Base-by-base conservation (phyloP, 2,888 invertebrate species). In the Habrosyne pyritoides region DNA sequence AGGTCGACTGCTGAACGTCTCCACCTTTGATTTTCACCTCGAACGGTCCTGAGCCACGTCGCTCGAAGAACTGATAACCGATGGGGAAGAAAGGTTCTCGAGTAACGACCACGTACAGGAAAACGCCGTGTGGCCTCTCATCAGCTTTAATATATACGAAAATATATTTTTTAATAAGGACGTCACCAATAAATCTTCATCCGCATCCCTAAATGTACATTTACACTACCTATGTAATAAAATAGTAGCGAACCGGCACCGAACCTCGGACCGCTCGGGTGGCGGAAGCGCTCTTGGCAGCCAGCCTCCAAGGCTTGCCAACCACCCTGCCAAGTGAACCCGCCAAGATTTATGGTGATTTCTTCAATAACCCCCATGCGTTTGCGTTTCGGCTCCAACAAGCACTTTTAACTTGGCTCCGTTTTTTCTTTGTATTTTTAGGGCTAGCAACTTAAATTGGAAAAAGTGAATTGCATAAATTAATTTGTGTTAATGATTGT, bases 261-360 rank as follows among this genome's bases (percentile, higher is more conserved):
- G 49, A 54, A 49, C 36, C 49, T 49, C 48, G 49, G 50, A 28
- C 50, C 50, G 42, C 8, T 14, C 42, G 42, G 42, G 42, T 18
- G 50, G 47, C 54, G 56, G 72, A 70, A 70, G 58, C 54, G 47
- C 10, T 52, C 64, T 66, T 73, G 71, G 71, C 71, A 73, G 24
- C 2, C 53, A 49, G 63, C 64, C 66, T 49, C 53, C 57, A 47
- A 33, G 22, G 10, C 51, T 49, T 73, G 73, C 73, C 71, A 73
- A 71, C 30, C 60, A 54, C 59, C 56, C 59, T 46, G 47, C 56
- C 59, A 50, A 42, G 42, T 42, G 18, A 42, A 56, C 61, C 36
- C 56, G 47, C 53, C 54, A 51, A 67, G 72, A 73, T 73, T 73
- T 73, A 73, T 73, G 63, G 68, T 65, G 68, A 74, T 70, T 59